phyloP scores from a whole-genome alignment of 2,888 invertebrate genomes.

The Anoplius nigerrimus region DNA sequence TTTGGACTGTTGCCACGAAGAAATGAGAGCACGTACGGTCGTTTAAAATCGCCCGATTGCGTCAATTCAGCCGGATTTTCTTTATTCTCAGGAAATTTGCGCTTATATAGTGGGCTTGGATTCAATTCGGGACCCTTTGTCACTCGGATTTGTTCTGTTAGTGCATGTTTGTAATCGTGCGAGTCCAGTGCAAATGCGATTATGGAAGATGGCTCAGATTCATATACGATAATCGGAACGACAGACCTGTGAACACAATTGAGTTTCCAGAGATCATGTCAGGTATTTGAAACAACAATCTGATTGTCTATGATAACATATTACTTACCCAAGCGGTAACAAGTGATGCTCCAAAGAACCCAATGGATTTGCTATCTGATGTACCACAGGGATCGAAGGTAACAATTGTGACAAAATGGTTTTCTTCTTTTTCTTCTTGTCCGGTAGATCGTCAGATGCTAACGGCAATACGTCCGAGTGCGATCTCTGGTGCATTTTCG shows the following conservation, averaged over 20 bases:
- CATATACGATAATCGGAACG: conserved; percentile 85
- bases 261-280: conserved; percentile 10
- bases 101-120: conserved; percentile 76
- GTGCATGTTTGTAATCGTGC: conserved; percentile 81
- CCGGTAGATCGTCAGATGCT: conserved; percentile 61
- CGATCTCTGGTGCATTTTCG: conserved; percentile 73
- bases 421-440: conserved; percentile 79
- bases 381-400: conserved; percentile 76
- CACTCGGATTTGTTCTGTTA: conserved; percentile 75
- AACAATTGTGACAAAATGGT: conserved; percentile 82
- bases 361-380: conserved; percentile 79
- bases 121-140: conserved; percentile 70
- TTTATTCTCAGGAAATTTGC: conserved; percentile 74
- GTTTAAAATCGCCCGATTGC: conserved; percentile 67
- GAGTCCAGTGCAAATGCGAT: conserved; percentile 89
- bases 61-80: conserved; percentile 65
- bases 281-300: neutral
- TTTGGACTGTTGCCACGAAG: conserved; percentile 70
- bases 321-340: conserved; percentile 77
- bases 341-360: conserved; percentile 83
- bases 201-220: conserved; percentile 88
- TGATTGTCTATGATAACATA: neutral
- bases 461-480: conserved; percentile 72
- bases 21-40: conserved; percentile 70
- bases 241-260: conserved; percentile 58